Base-by-base conservation (phyloP, 1,140 invertebrate genomes). In the Drosophila burlai region DNA sequence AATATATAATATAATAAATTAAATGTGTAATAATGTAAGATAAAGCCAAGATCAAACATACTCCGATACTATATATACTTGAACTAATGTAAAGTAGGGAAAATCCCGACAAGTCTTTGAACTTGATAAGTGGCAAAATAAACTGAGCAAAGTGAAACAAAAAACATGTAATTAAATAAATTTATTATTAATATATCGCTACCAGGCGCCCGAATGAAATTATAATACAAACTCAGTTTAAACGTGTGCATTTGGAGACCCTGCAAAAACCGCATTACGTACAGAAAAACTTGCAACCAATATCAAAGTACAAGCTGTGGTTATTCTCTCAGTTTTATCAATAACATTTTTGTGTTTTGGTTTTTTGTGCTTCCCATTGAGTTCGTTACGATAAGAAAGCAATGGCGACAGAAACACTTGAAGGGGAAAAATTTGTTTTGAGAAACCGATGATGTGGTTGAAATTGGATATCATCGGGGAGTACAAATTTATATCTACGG, bases 391-490 rank as follows among this genome's bases (percentile, higher is more conserved):
- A 62, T 75, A 59, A 57, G 65, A 47, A 62, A 40, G n/a, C 47
- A 15, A 49, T 65, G 54, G 36, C 61, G 31, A 43, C 46, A 29
- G 42, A 71, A 64, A 64, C 58, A 69, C 58, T 75, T 68, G 42
- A 77, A 63, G 62, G 58, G 29, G 26, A 59, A 45, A 63, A 42
- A 50, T n/a, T n/a, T n/a, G 34, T 74, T 78, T 63, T 73, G 18
- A 45, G 63, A 78, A 84, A 66, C 36, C 42, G 26, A 43, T 57
- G 60, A 80, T 76, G 59, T 66, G 38, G 26, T 49, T 50, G 81
- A 58, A 76, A 84, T 72, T 80, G 45, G 63, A 83, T 80, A 83
- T 66, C 36, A 50, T 71, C 45, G 31, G 15, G n/a, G 9, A 26
- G n/a, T 29, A 16, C 18, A 26, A n/a, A n/a, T n/a, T n/a, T 36